phyloP scores from a whole-genome alignment of 2,888 invertebrate genomes.

The Eilema caniola region DNA sequence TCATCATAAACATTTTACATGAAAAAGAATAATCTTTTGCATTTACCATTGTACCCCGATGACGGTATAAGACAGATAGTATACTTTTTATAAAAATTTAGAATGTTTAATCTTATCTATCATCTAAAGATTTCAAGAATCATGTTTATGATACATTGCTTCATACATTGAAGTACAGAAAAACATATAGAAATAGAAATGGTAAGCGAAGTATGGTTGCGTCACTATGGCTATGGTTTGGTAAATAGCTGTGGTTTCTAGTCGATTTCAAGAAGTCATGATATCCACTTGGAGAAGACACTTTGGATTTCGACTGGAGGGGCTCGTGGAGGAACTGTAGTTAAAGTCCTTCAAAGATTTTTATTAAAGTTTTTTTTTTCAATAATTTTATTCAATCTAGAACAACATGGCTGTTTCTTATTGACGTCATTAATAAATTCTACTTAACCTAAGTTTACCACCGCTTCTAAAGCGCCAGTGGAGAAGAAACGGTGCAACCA shows the following conservation, averaged over 20 bases:
- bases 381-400: too few relatives aligned
- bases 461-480: too few relatives aligned
- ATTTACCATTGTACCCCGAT: not conserved
- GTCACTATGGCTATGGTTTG: not conserved
- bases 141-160: not conserved
- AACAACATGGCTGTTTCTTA: too few relatives aligned
- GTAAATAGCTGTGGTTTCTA: not conserved
- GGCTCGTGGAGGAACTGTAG: too few relatives aligned
- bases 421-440: too few relatives aligned
- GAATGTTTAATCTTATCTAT: slow-evolving; percentile 2
- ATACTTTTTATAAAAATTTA: not conserved
- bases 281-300: too few relatives aligned
- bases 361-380: too few relatives aligned
- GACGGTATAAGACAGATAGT: not conserved
- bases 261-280: too few relatives aligned
- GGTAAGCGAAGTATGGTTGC: not conserved
- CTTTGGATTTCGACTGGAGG: too few relatives aligned
- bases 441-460: too few relatives aligned
- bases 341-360: too few relatives aligned
- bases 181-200: not conserved
- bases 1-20: fast-evolving
- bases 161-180: not conserved
- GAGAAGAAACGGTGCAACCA: too few relatives aligned
- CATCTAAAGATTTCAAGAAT: not conserved
- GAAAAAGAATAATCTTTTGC: not conserved